Base-by-base conservation (phyloP, 2,113 vertebrate genomes). In the Callipepla squamata region DNA sequence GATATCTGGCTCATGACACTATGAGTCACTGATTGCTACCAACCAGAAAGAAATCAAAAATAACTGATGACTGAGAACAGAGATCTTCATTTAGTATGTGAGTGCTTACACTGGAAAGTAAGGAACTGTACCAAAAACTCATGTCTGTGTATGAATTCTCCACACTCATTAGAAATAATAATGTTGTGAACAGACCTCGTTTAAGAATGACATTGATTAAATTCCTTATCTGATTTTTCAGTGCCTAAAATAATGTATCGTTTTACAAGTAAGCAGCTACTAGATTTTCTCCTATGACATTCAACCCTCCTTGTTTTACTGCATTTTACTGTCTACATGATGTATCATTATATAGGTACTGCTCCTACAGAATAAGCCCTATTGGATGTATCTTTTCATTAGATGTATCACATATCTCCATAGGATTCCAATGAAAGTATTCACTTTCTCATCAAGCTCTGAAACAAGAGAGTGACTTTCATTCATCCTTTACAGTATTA, bases 401-500 rank as follows among this genome's bases (percentile, higher is more conserved):
- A 68, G 19, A 22, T 26, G 3, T 38, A 44, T 23, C 7, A 26
- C 53, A 28, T 61, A 55, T 44, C 10, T 6, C 16, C 21, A 50
- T 7, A 45, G 28, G 69, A 55, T 63, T 66, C 15, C 45, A 59
- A 32, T 25, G 25, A 16, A 83, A 59, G 62, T 67, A 70, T 67
- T 36, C 4, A 16, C 34, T 4, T 42, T 5, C 18, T 80, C n/a
- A 80, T 12, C 45, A 23, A 4, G 22, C n/a, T 51, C 19, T 85
- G 15, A 38, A 36, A 20, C 65, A 48, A 85, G 44, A 87, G 23
- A n/a, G 1, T 28, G 7, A 30, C 53, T 61, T 2, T 15, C 17
- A 28, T 2, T 3, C 0, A 0, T 22, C 21, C 22, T 87, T 93
- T 78, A 69, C 10, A 18, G 4, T 34, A 21, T 23, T 30, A 38